Evolutionary conservation across 1,140 invertebrate species (phyloP), one percentile per base, ranked within the genome.

Genomic region (Drosophila baimaii): DNA sequence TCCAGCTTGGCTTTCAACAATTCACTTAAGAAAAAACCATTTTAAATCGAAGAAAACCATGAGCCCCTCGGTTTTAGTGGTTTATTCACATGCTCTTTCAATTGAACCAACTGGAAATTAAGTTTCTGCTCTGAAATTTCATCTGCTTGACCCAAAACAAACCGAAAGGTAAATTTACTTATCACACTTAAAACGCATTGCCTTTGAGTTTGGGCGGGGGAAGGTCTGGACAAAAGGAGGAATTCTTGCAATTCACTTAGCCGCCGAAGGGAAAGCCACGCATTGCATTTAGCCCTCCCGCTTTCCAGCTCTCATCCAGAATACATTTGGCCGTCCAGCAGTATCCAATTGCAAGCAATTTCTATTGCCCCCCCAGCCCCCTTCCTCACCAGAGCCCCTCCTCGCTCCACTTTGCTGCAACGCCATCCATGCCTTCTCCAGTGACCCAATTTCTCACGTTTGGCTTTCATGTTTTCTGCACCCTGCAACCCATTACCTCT

Each of bases 381-480:
- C 15, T 43, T 17, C 23, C 37, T 7, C n/a, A 15, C n/a, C 46
- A 21, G 51, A 21, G 29, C 33, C 6, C n/a, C 25, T 46, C 19
- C 27, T 25, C 46, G n/a, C 37, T 10, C 37, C n/a, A 7, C 12
- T 31, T 17, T 6, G 17, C 6, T 27, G 10, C 25, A 31, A 29
- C 31, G 15, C 44, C 65, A 13, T 27, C 47, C 44, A 52, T 54
- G 19, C 61, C 57, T 58, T 57, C 69, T 72, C 66, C 56, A 61
- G 59, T 88, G 83, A 88, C 84, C 83, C 83, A 89, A 79, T 88
- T 88, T 80, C 66, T 80, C 57, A 55, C 54, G 55, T 62, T 69
- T 77, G 72, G 54, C 69, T 71, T 73, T 79, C 51, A 63, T 77
- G 69, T 72, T 71, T 69, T 57, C 65, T 41, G 69, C 66, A 46